Base-by-base conservation (phyloP, 2,888 invertebrate genomes). In the Coleophora flavipennella region DNA sequence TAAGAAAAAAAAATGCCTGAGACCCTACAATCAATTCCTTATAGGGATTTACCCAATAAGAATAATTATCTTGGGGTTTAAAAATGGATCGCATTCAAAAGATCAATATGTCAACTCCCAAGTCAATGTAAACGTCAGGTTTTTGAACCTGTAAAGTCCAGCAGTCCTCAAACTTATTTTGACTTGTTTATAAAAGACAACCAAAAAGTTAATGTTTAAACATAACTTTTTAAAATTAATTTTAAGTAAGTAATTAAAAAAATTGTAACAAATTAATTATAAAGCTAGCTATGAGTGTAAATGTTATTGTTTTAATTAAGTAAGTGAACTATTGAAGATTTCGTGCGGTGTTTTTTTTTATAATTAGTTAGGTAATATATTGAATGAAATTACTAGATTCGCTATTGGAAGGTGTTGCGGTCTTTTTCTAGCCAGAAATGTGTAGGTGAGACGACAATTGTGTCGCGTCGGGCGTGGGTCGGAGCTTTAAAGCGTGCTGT, bases 301-400 rank as follows among this genome's bases (percentile, higher is more conserved):
- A 83, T 83, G 83, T 84, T 83, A 80, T 79, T 71, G 72, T 80
- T 80, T 79, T 76, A 20, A 20, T n/a, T n/a, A n/a, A 20, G 3
- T 83, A 81, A 83, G 81, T 83, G 73, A 74, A 76, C 74, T 73
- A 78, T 77, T 80, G 79, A 77, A 81, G 71, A 75, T 80, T 80
- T 83, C 81, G 83, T 79, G 85, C 81, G 78, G 78, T 76, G 81
- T 84, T 85, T 84, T 20, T 20, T 20, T 20, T 84, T 83, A 80
- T 83, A 85, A 80, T 81, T 85, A 85, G 85, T 81, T 85, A 85
- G 85, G 85, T 83, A 84, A 85, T 84, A 84, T 84, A 84, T 84
- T 84, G 83, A 84, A 85, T 78, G 83, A 80, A 80, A 81, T 81
- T 75, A 79, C 76, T 78, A 20, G 20, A 3, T 76, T 75, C 71